These are phyloP conservation scores for Chaenocephalus aceratus DNA, from an alignment of 2,113 vertebrate genomes.

Conservation along the genomic window DNA sequence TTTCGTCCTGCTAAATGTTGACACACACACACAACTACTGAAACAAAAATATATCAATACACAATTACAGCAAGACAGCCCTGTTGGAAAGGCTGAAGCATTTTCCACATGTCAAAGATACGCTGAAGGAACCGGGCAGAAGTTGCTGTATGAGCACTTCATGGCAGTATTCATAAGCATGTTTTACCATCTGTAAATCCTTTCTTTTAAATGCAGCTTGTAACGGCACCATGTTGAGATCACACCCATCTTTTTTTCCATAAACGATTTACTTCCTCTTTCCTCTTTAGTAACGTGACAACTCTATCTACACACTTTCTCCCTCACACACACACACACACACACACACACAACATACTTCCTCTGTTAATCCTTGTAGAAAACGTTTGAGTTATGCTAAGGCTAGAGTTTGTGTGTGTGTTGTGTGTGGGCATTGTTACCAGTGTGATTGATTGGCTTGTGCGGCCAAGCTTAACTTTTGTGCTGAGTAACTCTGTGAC, in stretches of 20 bases:
- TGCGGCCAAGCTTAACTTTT: conserved; percentile 66
- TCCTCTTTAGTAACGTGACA: conserved; percentile 34
- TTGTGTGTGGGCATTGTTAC: conserved; percentile 61
- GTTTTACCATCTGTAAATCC: conserved; percentile 6
- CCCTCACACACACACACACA: conserved; percentile 4
- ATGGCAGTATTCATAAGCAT: neutral
- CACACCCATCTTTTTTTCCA: conserved; percentile 45
- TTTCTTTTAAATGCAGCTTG: neutral
- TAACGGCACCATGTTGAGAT: conserved; percentile 18
- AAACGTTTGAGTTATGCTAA: conserved; percentile 40
- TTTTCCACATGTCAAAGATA: neutral
- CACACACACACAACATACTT: conserved; percentile 8
- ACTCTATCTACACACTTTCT: conserved; percentile 16
- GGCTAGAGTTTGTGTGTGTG: conserved; percentile 9
- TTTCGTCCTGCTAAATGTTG: no score
- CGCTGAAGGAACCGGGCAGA: neutral
- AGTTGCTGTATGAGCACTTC: neutral
- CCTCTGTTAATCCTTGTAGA: conserved; percentile 51
- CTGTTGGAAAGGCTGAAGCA: neutral
- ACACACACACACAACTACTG: neutral
- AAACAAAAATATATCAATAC: neutral
- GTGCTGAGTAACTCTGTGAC: conserved; percentile 67
- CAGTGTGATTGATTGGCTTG: conserved; percentile 51
- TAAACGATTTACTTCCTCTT: conserved; percentile 60
- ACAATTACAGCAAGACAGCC: neutral